Conservation (phyloP, 2,797 vertebrate species). For the Yasuhikotakia modesta region DNA sequence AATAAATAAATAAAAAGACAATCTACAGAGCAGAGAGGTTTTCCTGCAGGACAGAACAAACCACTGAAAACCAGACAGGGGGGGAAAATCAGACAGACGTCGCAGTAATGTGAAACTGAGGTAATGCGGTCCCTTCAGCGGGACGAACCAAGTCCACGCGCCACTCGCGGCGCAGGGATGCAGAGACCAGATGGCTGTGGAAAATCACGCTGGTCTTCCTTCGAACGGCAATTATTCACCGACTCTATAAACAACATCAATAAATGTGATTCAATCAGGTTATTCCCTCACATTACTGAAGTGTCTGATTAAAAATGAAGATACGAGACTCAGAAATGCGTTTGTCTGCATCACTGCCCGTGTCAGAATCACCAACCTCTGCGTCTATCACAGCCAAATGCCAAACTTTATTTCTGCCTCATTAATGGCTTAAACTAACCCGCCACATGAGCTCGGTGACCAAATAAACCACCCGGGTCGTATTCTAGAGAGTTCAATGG, state of each 20-base stretch:
- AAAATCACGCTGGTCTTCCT: slow-evolving; percentile 42
- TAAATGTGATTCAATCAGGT: slow-evolving; percentile 18
- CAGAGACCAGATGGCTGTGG: slow-evolving; percentile 32
- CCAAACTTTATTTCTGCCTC: slow-evolving; percentile 66
- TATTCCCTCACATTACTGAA: slow-evolving; percentile 12
- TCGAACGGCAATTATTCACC: slow-evolving; percentile 47
- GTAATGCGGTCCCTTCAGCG: slow-evolving; percentile 57
- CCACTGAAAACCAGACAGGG: slow-evolving; percentile 74
- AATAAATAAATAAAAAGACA: neutral
- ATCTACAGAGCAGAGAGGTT: slow-evolving; percentile 38
- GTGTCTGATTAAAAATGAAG: slow-evolving; percentile 9
- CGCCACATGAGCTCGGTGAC: slow-evolving; percentile 77
- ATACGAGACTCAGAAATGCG: neutral
- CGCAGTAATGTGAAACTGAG: slow-evolving; percentile 63
- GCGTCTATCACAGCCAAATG: slow-evolving; percentile 40
- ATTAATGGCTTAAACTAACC: too few relatives aligned
- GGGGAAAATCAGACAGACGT: slow-evolving; percentile 67
- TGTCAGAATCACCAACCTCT: slow-evolving; percentile 4
- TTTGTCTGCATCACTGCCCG: neutral
- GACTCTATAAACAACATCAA: slow-evolving; percentile 17
- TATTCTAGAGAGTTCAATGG: slow-evolving; percentile 80
- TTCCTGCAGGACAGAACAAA: slow-evolving; percentile 70
- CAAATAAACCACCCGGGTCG: slow-evolving; percentile 77
- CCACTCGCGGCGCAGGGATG: slow-evolving; percentile 42
- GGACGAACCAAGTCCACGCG: slow-evolving; percentile 53